Percentiles rank a stretch among this genome's conserved stretches.
Conservation (phyloP, 2,797 vertebrate genomes). For the Spheniscus humboldti region DNA sequence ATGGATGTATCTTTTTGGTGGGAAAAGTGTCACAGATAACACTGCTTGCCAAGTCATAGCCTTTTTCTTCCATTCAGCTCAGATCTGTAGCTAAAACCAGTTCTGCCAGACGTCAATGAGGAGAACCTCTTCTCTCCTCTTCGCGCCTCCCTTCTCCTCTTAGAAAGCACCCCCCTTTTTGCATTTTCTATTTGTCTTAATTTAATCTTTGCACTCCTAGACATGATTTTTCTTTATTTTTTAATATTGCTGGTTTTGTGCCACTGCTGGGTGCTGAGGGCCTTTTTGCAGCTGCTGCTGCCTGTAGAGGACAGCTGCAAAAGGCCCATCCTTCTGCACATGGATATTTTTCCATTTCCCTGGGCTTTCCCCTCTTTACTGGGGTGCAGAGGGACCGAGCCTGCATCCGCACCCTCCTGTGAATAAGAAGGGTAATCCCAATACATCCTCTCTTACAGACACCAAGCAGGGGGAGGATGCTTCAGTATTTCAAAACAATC, state of each 20-base stretch:
- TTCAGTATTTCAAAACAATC: background rate
- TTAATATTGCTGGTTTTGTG: background rate
- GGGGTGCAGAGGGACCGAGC: accelerated
- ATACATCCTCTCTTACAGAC: background rate
- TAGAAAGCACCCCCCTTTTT: background rate
- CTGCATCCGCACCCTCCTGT: accelerated
- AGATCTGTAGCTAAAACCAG: background rate
- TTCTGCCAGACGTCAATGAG: accelerated
- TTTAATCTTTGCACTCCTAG: background rate
- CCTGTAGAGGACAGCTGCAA: accelerated
- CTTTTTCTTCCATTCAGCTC: background rate
- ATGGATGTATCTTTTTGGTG: background rate
- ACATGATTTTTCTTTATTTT: too few relatives aligned
- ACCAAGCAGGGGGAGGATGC: background rate
- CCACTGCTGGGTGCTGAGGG: background rate
- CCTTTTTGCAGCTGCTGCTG: background rate
- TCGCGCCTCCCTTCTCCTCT: accelerated
- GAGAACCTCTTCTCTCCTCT: background rate
- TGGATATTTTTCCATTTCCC: background rate
- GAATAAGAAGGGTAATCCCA: background rate
- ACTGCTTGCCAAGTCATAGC: background rate
- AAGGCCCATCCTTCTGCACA: background rate
- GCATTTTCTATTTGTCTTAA: background rate
- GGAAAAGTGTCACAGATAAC: background rate
- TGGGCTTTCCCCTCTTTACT: background rate